These are phyloP conservation scores for Tylochromis polylepis DNA, from an alignment of 2,113 vertebrate species.

Conservation along the genomic window DNA sequence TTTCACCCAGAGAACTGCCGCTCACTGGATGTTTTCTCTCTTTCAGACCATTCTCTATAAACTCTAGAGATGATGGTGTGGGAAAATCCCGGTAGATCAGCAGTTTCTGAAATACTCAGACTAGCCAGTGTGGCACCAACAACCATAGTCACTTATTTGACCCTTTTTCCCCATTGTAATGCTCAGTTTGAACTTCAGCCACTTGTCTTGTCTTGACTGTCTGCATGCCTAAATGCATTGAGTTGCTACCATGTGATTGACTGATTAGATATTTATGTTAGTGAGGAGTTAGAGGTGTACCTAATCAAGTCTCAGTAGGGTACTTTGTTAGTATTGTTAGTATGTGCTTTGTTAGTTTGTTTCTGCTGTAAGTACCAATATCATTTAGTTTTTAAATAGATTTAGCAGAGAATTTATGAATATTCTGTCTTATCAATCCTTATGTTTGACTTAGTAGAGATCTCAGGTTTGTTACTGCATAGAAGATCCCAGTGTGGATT, in stretches of 20 bases:
- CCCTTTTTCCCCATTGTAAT: not conserved
- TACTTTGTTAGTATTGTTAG: too few relatives aligned
- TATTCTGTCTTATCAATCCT: not conserved
- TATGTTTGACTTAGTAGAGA: too few relatives aligned
- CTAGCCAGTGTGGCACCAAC: not conserved
- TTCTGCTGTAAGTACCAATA: not conserved
- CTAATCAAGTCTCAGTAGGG: too few relatives aligned
- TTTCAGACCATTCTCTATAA: not conserved
- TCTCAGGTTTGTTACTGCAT: not conserved
- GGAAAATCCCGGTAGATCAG: not conserved
- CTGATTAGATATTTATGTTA: not conserved
- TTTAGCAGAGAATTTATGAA: not conserved
- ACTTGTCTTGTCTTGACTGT: not conserved
- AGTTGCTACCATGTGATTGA: not conserved
- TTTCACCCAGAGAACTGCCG: not conserved
- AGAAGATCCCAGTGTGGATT: not conserved
- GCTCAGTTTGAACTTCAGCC: not conserved
- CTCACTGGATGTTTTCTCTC: not conserved
- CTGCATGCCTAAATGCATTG: not conserved
- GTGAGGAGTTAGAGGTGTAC: not conserved
- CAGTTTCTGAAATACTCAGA: not conserved
- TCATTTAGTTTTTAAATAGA: not conserved
- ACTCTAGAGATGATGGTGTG: not conserved
- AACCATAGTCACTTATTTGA: not conserved
- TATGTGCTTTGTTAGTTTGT: not conserved